Evolutionary conservation across 2,888 invertebrate species (phyloP), one percentile per base, ranked within the genome.

Genomic region (Spialia ferax): DNA sequence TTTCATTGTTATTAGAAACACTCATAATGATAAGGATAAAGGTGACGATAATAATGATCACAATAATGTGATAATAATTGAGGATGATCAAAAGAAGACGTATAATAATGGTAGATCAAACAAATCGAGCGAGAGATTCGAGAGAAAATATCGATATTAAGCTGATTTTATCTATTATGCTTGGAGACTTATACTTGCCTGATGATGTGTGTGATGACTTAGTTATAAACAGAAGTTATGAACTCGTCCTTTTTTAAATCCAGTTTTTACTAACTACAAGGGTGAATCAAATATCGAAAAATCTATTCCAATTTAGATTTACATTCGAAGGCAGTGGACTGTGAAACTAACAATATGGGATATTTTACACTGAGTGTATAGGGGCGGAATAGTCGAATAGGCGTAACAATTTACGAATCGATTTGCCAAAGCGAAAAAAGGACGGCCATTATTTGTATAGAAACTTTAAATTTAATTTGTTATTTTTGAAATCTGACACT

Each of bases 341-440:
- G 63, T 32, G 56, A 22, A 64, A 64, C 63, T 56, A 64, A 64
- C 63, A 56, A 48, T 61, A 61, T 57, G 56, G 56, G 22, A n/a
- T 56, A 57, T 64, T 63, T 64, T 50, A 64, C 64, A 64, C 48
- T 15, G 45, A 18, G 23, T 35, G 55, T 29, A 56, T 20, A 52
- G 26, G 13, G 38, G 20, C 15, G 5, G 10, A 29, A 55, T 2
- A n/a, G 38, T 1, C 15, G 15, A 18, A 48, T n/a, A 8, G 26
- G 45, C 59, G 15, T 45, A 42, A 60, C 15, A 60, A 52, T 52
- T 50, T 52, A 23, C 26, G 15, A 26, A 54, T 4, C 23, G 50
- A 50, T 23, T 50, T 20, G 3, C 6, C 18, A 48, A 48, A 42
- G 4, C 13, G n/a, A 42, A 15, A 11, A 48, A 48, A 18, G 11